Percentiles rank a stretch among this genome's conserved stretches.
These are phyloP conservation scores for Cercocebus atys DNA, from an alignment of 2,113 vertebrate species.

Conservation along the genomic window DNA sequence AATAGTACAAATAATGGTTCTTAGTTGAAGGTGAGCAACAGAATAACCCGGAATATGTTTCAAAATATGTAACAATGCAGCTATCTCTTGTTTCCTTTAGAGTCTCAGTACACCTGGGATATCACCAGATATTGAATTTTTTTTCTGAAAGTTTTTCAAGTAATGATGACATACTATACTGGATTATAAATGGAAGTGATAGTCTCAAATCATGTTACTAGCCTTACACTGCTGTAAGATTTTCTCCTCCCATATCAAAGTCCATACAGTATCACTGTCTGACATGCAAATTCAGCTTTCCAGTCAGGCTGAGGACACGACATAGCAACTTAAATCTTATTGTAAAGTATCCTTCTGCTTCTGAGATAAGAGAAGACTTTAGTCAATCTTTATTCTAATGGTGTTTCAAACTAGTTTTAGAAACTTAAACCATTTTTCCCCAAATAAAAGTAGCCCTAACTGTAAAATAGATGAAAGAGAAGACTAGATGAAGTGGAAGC, in stretches of 20 bases:
- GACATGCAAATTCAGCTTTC: not conserved
- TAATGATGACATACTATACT: not conserved
- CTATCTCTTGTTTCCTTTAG: not conserved
- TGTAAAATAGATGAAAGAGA: not conserved
- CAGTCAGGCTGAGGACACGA: not conserved
- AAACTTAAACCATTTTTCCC: not conserved
- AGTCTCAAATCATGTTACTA: not conserved
- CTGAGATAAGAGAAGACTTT: not conserved
- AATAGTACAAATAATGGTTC: not conserved
- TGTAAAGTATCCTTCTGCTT: not conserved
- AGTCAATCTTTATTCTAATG: not conserved
- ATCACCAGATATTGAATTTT: not conserved
- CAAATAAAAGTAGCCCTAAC: not conserved
- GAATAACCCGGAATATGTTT: not conserved
- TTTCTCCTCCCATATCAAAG: not conserved
- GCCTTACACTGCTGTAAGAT: not conserved
- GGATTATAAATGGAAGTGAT: not conserved
- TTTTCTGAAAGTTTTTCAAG: not conserved
- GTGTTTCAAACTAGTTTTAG: slow-evolving; percentile 26
- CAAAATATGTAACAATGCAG: not conserved
- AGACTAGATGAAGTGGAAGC: not conserved
- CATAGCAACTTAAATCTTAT: not conserved
- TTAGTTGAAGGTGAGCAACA: not conserved
- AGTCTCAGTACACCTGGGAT: not conserved
- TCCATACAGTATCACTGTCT: not conserved